Evolutionary conservation across 2,113 vertebrate genomes (phyloP).

Genomic region (Paracanthobrama guichenoti): DNA sequence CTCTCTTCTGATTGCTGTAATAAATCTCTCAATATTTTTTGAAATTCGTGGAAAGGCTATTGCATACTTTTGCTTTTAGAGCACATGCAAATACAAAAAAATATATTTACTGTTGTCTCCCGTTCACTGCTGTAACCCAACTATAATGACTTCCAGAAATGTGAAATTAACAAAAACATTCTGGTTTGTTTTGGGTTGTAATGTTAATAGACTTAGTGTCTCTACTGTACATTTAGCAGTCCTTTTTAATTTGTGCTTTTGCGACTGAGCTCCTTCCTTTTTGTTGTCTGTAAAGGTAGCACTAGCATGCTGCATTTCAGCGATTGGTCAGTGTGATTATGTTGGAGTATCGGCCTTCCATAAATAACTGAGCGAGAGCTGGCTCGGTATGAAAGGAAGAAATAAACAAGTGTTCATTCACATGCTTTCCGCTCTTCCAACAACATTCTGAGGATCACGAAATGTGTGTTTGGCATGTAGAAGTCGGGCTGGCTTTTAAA

Average conservation of each 20-base stretch:
- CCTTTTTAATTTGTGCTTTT: background rate
- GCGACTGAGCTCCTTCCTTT: background rate
- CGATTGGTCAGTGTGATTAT: slow-evolving; percentile 27
- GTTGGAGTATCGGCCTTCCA: slow-evolving; percentile 27
- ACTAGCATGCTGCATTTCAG: background rate
- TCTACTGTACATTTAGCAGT: background rate
- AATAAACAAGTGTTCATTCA: slow-evolving; percentile 50
- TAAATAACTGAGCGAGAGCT: slow-evolving; percentile 49
- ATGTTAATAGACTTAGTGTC: background rate
- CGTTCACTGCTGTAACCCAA: no score
- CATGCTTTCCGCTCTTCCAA: background rate
- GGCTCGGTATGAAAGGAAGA: slow-evolving; percentile 24
- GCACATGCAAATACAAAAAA: no score
- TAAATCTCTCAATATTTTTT: no score
- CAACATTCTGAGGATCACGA: slow-evolving; percentile 7
- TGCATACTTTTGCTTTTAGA: no score
- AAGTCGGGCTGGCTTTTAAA: slow-evolving; percentile 65
- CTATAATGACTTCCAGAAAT: no score
- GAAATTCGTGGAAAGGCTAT: no score
- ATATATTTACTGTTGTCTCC: no score
- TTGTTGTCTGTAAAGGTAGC: background rate
- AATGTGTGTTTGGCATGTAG: background rate
- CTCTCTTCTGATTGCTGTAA: no score
- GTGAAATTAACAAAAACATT: no score
- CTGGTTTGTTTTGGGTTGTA: background rate